Evolutionary conservation across 2,888 invertebrate genomes (phyloP).

Genomic region (Tetragonisca angustula): DNA sequence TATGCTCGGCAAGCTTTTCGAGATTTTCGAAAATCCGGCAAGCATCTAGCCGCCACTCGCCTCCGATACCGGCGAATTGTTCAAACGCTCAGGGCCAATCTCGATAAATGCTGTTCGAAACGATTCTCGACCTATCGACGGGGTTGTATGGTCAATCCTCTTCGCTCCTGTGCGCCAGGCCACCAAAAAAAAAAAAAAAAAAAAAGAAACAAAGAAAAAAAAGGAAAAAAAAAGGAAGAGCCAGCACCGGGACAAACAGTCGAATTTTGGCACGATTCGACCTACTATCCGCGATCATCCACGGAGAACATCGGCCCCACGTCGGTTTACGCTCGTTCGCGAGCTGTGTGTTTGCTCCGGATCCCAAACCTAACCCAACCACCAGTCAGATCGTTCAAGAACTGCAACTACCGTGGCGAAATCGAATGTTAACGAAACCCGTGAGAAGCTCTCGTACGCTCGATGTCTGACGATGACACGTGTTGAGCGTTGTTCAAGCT

Average conservation of each 20-base stretch:
- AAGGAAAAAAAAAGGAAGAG: slow-evolving; percentile 34
- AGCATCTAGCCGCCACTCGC: slow-evolving; percentile 64
- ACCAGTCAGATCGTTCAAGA: not conserved
- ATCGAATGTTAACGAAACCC: not conserved
- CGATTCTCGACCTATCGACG: slow-evolving; percentile 65
- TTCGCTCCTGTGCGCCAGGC: slow-evolving; percentile 39
- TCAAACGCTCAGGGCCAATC: slow-evolving; percentile 67
- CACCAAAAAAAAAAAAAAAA: not conserved
- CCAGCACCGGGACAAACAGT: slow-evolving; percentile 61
- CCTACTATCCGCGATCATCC: slow-evolving; percentile 37
- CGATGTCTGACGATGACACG: too few species aligned
- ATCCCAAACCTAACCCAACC: not conserved
- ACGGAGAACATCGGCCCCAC: not conserved
- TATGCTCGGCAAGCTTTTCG: slow-evolving; percentile 64
- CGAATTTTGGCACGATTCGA: slow-evolving; percentile 68
- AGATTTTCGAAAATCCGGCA: slow-evolving; percentile 73
- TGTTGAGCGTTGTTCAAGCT: too few species aligned
- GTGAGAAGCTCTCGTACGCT: not conserved
- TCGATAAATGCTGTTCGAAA: slow-evolving; percentile 71
- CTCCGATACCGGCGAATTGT: slow-evolving; percentile 60
- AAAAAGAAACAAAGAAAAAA: not conserved
- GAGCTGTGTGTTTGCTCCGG: not conserved
- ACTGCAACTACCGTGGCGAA: not conserved
- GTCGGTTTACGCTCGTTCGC: slow-evolving; percentile 5
- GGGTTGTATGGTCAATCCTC: slow-evolving; percentile 25